These are phyloP conservation scores for Philereme vetulata DNA, from an alignment of 2,888 invertebrate species.

Conservation along the genomic window DNA sequence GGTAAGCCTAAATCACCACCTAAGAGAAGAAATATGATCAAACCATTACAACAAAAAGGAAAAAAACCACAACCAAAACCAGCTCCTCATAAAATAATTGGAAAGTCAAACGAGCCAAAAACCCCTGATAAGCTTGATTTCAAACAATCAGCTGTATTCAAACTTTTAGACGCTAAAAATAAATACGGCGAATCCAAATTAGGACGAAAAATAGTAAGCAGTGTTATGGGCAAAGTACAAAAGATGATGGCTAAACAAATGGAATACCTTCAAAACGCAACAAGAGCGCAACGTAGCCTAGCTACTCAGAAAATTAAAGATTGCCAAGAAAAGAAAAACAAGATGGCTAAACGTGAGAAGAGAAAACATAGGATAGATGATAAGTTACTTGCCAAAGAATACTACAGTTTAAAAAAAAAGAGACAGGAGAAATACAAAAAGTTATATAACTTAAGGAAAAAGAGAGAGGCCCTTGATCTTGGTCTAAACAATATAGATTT, in stretches of 20 bases:
- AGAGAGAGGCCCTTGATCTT: conserved; percentile 13
- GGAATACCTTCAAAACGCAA: conserved; percentile 12
- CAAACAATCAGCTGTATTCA: conserved; percentile 4
- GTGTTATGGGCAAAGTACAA: conserved; percentile 49
- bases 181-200: conserved; percentile 22
- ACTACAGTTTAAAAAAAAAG: conserved; percentile 1
- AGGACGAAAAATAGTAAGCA: conserved; percentile 45
- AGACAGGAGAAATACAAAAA: conserved; percentile 1
- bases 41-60: conserved; percentile 4
- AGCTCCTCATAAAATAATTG: conserved; percentile 15
- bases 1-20: conserved; percentile 14
- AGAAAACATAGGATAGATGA: conserved; percentile 1
- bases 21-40: conserved; percentile 13
- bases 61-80: not conserved
- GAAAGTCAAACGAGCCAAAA: conserved; percentile 13
- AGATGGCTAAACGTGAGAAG: too few relatives aligned
- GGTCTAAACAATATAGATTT: conserved; percentile 12
- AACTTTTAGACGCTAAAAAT: conserved; percentile 29
- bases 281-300: conserved; percentile 20
- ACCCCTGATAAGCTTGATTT: not conserved
- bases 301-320: conserved; percentile 7
- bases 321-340: conserved; percentile 16
- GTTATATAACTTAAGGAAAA: conserved; percentile 4
- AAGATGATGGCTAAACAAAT: conserved; percentile 49
- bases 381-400: not conserved